A percentile compares a stretch with the other conserved stretches of the same genome.
Conservation (phyloP, 2,888 invertebrate genomes). For the Aphodius granarius region DNA sequence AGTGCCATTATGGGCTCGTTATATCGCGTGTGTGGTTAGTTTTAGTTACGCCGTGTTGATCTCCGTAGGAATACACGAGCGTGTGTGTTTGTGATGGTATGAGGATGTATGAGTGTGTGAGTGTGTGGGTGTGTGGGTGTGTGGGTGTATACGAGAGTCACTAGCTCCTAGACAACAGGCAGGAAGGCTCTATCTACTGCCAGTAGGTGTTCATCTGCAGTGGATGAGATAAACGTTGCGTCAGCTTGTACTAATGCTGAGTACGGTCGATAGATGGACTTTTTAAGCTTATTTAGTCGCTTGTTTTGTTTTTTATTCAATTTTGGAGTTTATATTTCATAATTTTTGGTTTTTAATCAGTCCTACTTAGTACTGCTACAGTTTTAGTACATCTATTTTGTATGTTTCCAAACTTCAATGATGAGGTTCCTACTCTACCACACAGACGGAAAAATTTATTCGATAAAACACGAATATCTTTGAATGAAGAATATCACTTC, state of each 20-base stretch:
- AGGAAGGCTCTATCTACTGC: background rate
- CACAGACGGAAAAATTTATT: background rate
- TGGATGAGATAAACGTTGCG: background rate
- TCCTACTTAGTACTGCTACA: no score
- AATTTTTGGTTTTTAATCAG: no score
- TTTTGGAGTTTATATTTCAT: no score
- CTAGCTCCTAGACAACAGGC: background rate
- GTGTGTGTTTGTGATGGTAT: no score
- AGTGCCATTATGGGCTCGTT: background rate
- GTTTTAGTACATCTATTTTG: background rate
- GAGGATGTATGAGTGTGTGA: no score
- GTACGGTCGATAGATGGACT: background rate
- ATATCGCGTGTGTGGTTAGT: background rate
- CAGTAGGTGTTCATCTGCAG: background rate
- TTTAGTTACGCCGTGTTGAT: background rate
- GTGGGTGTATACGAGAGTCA: background rate
- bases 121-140: no score
- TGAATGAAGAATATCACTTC: no score
- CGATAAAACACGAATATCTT: no score
- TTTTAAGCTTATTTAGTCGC: background rate
- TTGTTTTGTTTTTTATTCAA: no score
- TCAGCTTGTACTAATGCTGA: background rate
- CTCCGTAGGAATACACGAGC: background rate
- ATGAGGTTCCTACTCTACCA: background rate
- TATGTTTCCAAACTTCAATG: background rate